These are phyloP conservation scores for Meghimatium bilineatum DNA, from an alignment of 2,888 invertebrate genomes.

Conservation along the genomic window DNA sequence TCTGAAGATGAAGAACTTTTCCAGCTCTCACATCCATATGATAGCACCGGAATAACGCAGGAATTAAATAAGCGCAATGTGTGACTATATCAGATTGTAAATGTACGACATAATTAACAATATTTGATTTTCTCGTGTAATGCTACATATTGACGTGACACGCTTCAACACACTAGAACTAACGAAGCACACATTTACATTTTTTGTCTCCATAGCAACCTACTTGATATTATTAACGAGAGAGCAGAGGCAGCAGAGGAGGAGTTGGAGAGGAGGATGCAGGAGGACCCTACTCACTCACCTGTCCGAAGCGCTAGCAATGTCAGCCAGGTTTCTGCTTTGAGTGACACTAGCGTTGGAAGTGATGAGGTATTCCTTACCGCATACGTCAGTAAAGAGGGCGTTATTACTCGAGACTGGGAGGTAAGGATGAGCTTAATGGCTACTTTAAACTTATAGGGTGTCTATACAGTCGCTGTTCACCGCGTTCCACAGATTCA, in stretches of 20 bases:
- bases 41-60: no score
- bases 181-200: no score
- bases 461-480: no score
- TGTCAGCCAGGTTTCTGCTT: slow-evolving; percentile 62
- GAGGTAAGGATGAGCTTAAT: slow-evolving; percentile 58
- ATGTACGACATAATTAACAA: no score
- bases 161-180: no score
- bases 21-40: no score
- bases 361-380: slow-evolving; percentile 74
- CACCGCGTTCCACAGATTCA: background rate
- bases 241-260: slow-evolving; percentile 73
- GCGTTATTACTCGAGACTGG: slow-evolving; percentile 65
- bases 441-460: no score
- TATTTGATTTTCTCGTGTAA: no score
- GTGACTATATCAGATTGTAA: no score
- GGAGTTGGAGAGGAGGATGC: slow-evolving; percentile 67
- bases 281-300: slow-evolving; percentile 51
- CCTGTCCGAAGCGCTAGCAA: slow-evolving; percentile 58
- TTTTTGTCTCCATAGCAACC: slow-evolving; percentile 59
- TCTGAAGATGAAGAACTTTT: no score
- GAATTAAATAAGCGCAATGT: no score
- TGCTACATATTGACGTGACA: no score
- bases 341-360: slow-evolving; percentile 68
- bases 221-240: slow-evolving; percentile 75
- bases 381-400: slow-evolving; percentile 54